These are phyloP conservation scores for Psittacula derbiana DNA, from an alignment of 2,797 vertebrate species.

Conservation along the genomic window DNA sequence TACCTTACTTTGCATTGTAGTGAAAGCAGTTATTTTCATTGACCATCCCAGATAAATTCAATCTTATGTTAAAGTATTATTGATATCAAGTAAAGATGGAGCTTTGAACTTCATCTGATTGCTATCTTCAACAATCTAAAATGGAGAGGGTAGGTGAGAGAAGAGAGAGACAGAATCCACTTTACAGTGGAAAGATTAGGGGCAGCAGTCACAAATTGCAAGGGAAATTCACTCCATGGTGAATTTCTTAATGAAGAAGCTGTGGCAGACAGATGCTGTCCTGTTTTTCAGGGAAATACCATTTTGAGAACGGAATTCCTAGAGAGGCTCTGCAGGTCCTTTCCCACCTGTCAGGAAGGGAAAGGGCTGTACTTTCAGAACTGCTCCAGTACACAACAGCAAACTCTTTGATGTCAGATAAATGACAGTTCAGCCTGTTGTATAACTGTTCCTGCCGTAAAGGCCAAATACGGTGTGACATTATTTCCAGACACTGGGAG, in stretches of 20 bases:
- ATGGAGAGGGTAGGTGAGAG: background rate
- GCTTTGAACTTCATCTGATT: background rate
- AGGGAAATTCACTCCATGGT: background rate
- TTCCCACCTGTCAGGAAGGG: background rate
- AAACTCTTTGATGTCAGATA: background rate
- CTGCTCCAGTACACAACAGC: background rate
- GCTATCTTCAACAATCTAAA: background rate
- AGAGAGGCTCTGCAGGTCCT: background rate
- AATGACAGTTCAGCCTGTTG: conserved; percentile 12
- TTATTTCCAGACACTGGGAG: background rate
- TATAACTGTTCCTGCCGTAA: background rate
- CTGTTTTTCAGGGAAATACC: background rate
- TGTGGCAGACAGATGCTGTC: background rate
- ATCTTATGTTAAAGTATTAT: background rate
- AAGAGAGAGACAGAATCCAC: background rate
- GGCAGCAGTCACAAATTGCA: background rate
- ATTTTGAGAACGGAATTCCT: background rate
- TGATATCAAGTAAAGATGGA: background rate
- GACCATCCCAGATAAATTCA: background rate
- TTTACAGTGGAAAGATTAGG: background rate
- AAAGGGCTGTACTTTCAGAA: background rate
- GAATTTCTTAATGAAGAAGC: background rate
- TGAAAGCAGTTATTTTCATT: background rate
- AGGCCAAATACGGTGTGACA: background rate
- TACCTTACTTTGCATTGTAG: background rate